Evolutionary conservation across 2,888 invertebrate genomes (phyloP), one percentile per base, ranked within the genome.

Genomic region (Drosophila flavopinicola): DNA sequence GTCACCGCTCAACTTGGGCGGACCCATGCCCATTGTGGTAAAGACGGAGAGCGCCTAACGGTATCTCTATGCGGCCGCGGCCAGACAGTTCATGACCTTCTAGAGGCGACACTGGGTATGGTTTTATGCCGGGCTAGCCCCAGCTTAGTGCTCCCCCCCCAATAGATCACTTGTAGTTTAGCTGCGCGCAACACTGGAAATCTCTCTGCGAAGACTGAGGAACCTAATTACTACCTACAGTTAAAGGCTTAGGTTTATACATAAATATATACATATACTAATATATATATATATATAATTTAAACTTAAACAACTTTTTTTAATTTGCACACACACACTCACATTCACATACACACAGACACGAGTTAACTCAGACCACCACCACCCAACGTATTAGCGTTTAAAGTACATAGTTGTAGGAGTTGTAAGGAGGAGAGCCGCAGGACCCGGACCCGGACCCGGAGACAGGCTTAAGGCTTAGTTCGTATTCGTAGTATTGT

Each of bases 121-220:
- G 11, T 11, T 15, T 20, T 13, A 10, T 20, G 20, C 20, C 20
- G 20, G 35, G 17, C 17, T 10, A 10, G 10, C 35, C 38, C 52
- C 68, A 63, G 68, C 68, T 67, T 66, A 70, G 74, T 70, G 74
- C 59, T 54, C 54, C 45, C 52, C 63, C 74, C 71, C 42, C 65
- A 74, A 66, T 71, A 74, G 64, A 72, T 61, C 66, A 75, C 63
- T 56, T 72, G 70, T 73, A 66, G 61, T 64, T 64, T 37, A 51
- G 54, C 59, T 64, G 52, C 54, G 68, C 30, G 63, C 66, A 71
- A 74, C 71, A 78, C 75, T 84, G 83, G 67, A 85, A 88, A 90
- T 89, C 89, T 91, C 90, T 90, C 90, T 90, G 91, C 89, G 84
- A 91, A 91, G 91, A 91, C 91, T 91, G 91, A 91, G 91, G 91